Conservation (phyloP, 2,888 invertebrate species). For the Formica aserva region DNA sequence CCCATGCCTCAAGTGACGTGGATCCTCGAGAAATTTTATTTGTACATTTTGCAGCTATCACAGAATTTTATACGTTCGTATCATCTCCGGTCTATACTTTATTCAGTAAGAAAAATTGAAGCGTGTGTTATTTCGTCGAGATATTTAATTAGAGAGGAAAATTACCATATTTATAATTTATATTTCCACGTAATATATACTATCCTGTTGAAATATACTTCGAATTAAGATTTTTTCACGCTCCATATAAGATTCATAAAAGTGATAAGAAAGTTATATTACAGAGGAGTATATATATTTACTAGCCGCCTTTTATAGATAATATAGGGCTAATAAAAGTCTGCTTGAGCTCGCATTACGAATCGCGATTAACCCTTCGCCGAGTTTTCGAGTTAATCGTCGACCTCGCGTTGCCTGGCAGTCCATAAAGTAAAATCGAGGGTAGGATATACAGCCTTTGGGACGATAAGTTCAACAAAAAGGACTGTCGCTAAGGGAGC, state of each 20-base stretch:
- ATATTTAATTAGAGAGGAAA: slow-evolving; percentile 12
- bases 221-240: slow-evolving; percentile 8
- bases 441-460: neutral
- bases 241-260: neutral
- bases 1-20: slow-evolving; percentile 42
- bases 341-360: neutral
- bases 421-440: neutral
- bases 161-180: slow-evolving; percentile 40
- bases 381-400: neutral
- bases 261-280: neutral
- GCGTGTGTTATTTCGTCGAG: neutral
- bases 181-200: neutral
- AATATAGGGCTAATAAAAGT: neutral
- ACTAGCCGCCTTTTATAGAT: neutral
- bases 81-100: slow-evolving; percentile 38
- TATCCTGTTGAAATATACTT: neutral
- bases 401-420: neutral
- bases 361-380: neutral
- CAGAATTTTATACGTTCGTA: neutral
- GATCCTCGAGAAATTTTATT: slow-evolving; percentile 37
- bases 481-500: slow-evolving; percentile 63
- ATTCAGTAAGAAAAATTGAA: slow-evolving; percentile 6
- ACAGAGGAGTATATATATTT: neutral
- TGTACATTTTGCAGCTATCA: slow-evolving; percentile 46
- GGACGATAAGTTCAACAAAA: slow-evolving; percentile 52